phyloP scores from a whole-genome alignment of 2,797 vertebrate genomes.

The Enteromius viviparus region DNA sequence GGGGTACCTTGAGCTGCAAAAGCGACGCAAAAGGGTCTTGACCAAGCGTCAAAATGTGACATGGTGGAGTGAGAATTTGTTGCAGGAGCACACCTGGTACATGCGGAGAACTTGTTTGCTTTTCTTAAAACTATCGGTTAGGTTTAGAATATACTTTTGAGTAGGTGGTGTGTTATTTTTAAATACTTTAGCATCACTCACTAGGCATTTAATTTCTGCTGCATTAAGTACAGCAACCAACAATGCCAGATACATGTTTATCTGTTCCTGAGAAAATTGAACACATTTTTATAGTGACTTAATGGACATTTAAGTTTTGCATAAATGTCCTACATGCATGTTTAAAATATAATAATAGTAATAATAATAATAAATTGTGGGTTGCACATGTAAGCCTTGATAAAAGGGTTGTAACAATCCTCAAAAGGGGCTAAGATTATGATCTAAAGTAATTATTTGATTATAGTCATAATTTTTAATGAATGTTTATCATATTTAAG shows the following conservation, averaged over 20 bases:
- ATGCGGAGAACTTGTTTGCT: not conserved
- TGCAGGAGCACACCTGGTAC: not conserved
- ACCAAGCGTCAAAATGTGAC: too few relatives aligned
- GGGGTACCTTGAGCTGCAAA: too few relatives aligned
- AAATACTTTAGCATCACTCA: not conserved
- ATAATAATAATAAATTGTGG: too few relatives aligned
- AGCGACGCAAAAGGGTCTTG: too few relatives aligned
- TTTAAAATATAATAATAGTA: too few relatives aligned
- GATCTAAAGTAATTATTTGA: not conserved
- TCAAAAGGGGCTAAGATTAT: not conserved
- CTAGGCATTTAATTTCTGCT: not conserved
- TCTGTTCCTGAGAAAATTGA: not conserved
- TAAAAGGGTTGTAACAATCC: not conserved
- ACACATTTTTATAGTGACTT: not conserved
- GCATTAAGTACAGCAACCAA: not conserved
- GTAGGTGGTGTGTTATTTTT: not conserved
- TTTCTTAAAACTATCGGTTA: not conserved
- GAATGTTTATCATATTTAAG: not conserved
- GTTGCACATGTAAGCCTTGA: not conserved
- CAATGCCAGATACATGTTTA: not conserved
- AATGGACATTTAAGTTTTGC: not conserved
- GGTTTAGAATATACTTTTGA: not conserved
- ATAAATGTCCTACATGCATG: not conserved
- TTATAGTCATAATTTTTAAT: not conserved
- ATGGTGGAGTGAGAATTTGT: too few relatives aligned